Conservation (phyloP, 2,888 invertebrate species). For the Chrysopilus asiliformis region DNA sequence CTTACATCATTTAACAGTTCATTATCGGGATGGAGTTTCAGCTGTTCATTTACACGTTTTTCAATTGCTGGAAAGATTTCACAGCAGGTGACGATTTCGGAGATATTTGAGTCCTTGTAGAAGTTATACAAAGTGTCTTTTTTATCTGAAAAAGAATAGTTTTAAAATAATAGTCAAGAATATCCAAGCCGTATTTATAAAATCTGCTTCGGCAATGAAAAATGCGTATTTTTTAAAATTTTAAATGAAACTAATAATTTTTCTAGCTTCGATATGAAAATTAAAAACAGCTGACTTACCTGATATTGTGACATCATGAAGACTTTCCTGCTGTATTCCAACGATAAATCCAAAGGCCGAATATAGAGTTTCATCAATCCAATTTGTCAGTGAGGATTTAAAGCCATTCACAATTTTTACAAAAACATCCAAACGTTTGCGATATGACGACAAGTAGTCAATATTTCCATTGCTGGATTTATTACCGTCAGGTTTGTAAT, state of each 20-base stretch:
- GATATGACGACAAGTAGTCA: constrained; percentile 23
- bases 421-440: constrained; percentile 27
- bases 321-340: constrained; percentile 26
- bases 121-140: constrained; percentile 44
- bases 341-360: constrained; percentile 26
- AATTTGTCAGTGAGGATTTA: constrained; percentile 22
- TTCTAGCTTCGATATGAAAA: too few relatives aligned
- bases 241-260: too few relatives aligned
- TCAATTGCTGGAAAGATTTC: constrained; percentile 55
- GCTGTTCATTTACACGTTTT: constrained; percentile 45
- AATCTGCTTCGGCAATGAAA: too few relatives aligned
- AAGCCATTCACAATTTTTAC: constrained; percentile 25
- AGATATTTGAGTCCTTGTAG: constrained; percentile 70
- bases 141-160: constrained; percentile 5
- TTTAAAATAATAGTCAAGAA: not conserved
- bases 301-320: constrained; percentile 19
- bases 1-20: constrained; percentile 68
- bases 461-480: constrained; percentile 3
- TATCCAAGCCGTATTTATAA: not conserved
- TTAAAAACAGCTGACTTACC: too few relatives aligned
- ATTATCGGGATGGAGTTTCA: constrained; percentile 80
- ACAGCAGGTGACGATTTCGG: constrained; percentile 59
- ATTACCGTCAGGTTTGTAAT: constrained; percentile 17
- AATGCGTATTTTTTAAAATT: too few relatives aligned
- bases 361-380: constrained; percentile 25